phyloP scores from a whole-genome alignment of 2,888 invertebrate genomes.

The Frankliniella intonsa region DNA sequence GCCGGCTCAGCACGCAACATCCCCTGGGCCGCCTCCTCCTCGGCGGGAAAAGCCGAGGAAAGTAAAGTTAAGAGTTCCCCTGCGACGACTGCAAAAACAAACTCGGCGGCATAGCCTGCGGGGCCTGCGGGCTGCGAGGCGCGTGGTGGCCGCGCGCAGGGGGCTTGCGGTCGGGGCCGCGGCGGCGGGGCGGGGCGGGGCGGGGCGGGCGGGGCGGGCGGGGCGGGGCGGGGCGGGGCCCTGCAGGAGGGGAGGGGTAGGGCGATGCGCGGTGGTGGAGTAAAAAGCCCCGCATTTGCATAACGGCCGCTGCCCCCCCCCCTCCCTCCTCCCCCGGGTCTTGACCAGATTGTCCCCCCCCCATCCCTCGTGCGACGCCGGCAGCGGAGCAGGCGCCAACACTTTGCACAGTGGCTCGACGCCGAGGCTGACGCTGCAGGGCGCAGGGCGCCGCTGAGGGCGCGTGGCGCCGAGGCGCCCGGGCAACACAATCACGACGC shows the following conservation, averaged over 20 bases:
- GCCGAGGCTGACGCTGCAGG: no score
- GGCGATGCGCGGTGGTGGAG: background rate
- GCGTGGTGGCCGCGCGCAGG: background rate
- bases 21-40: background rate
- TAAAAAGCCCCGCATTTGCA: constrained; percentile 21
- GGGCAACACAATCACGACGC: background rate
- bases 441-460: no score
- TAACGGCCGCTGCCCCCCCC: background rate
- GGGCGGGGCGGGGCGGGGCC: background rate
- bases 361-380: background rate
- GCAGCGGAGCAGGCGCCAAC: no score
- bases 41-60: background rate
- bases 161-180: background rate
- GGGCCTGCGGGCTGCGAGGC: no score
- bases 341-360: background rate
- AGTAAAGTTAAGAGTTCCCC: constrained; percentile 6
- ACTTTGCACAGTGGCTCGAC: no score
- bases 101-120: background rate
- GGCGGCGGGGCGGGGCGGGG: background rate
- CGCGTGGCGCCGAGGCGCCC: background rate
- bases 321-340: background rate
- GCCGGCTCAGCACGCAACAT: background rate
- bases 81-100: constrained; percentile 22
- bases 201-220: background rate
- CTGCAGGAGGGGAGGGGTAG: background rate